Percentiles rank a stretch among this genome's conserved stretches.
Evolutionary conservation across 2,888 invertebrate genomes (phyloP).

Genomic region (Copidosoma aretas): DNA sequence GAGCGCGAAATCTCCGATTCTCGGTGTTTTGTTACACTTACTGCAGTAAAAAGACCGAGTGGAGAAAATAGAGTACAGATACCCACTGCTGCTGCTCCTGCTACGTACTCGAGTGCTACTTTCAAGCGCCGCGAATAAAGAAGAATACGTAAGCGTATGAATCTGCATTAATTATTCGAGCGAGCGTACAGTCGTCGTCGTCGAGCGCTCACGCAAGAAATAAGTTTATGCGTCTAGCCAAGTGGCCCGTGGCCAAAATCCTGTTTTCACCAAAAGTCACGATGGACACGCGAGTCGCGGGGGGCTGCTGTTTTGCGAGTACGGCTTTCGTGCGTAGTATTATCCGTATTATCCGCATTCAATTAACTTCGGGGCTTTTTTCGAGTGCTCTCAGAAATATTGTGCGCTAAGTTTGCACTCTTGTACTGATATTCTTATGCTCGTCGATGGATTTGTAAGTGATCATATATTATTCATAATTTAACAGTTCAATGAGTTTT

Average conservation of each 20-base stretch:
- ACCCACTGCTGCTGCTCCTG: too few species aligned
- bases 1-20: not conserved
- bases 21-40: too few species aligned
- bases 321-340: not conserved
- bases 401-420: too few species aligned
- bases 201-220: not conserved
- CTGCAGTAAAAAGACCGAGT: too few species aligned
- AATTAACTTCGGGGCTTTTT: not conserved
- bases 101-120: too few species aligned
- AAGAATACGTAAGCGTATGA: not conserved
- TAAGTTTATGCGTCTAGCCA: conserved; percentile 14
- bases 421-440: too few species aligned
- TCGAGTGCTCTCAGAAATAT: not conserved
- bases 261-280: not conserved
- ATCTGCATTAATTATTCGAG: not conserved
- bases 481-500: too few species aligned
- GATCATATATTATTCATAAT: too few species aligned
- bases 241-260: conserved; percentile 21
- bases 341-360: not conserved
- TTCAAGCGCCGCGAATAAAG: too few species aligned
- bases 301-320: not conserved
- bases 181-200: too few species aligned
- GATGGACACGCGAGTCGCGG: not conserved
- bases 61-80: too few species aligned
- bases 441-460: too few species aligned